A percentile compares a stretch with the other conserved stretches of the same genome.
phyloP scores from a whole-genome alignment of 2,888 invertebrate species.

The Brenthis daphne region DNA sequence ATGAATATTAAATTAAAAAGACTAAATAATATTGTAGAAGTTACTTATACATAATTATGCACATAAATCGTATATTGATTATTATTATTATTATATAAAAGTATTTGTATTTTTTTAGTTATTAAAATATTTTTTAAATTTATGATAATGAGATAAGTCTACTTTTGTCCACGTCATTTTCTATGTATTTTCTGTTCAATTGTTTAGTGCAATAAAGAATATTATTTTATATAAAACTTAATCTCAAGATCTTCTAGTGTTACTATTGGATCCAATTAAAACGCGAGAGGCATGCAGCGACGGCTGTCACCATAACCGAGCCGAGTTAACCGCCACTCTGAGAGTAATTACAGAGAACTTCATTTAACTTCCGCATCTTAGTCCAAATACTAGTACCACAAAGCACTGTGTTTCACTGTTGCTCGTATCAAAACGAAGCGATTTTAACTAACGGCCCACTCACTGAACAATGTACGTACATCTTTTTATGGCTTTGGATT shows the following conservation, averaged over 20 bases:
- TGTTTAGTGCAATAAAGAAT: not conserved
- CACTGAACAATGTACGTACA: slow-evolving; percentile 9
- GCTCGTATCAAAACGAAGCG: slow-evolving; percentile 73
- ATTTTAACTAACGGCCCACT: slow-evolving; percentile 65
- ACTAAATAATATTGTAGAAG: too few relatives aligned
- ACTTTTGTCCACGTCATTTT: too few relatives aligned
- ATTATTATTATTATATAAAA: too few relatives aligned
- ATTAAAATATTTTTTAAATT: too few relatives aligned
- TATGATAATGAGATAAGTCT: too few relatives aligned
- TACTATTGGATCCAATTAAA: slow-evolving; percentile 61
- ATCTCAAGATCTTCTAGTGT: slow-evolving; percentile 36
- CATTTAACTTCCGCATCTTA: slow-evolving; percentile 78
- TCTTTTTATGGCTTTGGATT: not conserved
- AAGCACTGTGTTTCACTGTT: slow-evolving; percentile 72
- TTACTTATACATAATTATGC: too few relatives aligned
- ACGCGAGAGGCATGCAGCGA: slow-evolving; percentile 51
- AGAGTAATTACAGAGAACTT: slow-evolving; percentile 78
- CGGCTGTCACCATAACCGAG: slow-evolving; percentile 67
- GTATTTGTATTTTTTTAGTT: too few relatives aligned
- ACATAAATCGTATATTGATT: too few relatives aligned
- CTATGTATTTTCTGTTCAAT: too few relatives aligned
- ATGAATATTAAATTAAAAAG: too few relatives aligned
- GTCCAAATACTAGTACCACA: slow-evolving; percentile 73
- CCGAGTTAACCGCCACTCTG: slow-evolving; percentile 71
- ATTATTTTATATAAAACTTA: not conserved